Base-by-base conservation (phyloP, 2,888 invertebrate species). In the Phaedon cochleariae region DNA sequence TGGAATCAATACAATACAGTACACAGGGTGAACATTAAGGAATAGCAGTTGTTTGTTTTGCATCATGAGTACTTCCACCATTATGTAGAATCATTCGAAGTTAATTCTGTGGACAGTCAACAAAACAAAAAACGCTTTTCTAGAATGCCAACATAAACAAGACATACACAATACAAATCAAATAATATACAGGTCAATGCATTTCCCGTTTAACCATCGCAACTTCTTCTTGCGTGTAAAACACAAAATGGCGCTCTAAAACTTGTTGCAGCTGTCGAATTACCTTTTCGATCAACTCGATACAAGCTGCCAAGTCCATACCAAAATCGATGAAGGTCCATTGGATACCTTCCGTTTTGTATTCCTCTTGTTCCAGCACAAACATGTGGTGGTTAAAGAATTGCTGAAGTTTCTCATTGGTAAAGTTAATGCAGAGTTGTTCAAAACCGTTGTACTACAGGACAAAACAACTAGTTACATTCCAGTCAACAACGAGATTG, bases 341-440 rank as follows among this genome's bases (percentile, higher is more conserved):
- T 82, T 94, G 89, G 86, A 97, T 96, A 83, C 96, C 96, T 85
- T 97, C 96, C 80, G 86, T 90, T 85, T 94, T 93, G 89, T 97
- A 97, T 85, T 96, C 96, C 85, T 97, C 96, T 91, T 97, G 96
- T 85, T 97, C 96, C 79, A 97, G 90, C 79, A 97, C 95, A 87
- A 97, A 97, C 96, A 97, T 97, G 90, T 97, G 94, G 84, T 97
- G 96, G 87, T 97, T 97, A 92, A 97, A 97, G 91, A 96, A 97
- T 86, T 97, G 97, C 88, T 97, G 97, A 81, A 97, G 90, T 86
- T 96, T 95, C 88, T 97, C 96, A 85, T 97, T 97, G 86, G 96
- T 97, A 89, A 97, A 97, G 90, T 97, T 97, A 90, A 97, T 97
- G 89, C 96, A 97, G 84, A 97, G 90, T 89, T 97, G 97, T 89